Evolutionary conservation across 2,888 invertebrate genomes (phyloP).

Genomic region (Anodontia alba): DNA sequence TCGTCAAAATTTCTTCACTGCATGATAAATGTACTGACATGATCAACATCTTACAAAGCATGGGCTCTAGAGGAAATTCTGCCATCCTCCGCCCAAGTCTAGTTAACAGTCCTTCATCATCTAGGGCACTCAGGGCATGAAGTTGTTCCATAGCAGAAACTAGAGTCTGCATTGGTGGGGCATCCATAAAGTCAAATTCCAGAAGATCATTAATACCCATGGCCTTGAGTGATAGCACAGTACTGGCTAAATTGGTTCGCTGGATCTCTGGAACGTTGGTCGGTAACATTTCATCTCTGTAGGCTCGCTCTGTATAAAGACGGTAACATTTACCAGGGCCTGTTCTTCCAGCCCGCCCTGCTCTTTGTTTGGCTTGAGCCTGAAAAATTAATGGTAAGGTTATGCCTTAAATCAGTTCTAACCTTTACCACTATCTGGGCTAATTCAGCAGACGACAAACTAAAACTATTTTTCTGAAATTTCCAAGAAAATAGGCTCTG

Average conservation of each 20-base stretch:
- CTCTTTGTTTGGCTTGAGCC: slow-evolving; percentile 99
- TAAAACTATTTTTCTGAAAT: too few relatives aligned
- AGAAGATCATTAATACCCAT: slow-evolving; percentile 99
- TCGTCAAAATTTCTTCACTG: slow-evolving; percentile 98
- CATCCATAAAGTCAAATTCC: slow-evolving; percentile 99
- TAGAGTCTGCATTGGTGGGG: slow-evolving; percentile 98
- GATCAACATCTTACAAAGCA: slow-evolving; percentile 98
- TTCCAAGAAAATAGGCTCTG: too few relatives aligned
- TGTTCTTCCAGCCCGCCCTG: slow-evolving; percentile 98
- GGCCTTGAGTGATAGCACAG: slow-evolving; percentile 97
- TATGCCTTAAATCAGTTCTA: too few relatives aligned
- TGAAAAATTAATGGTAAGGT: slow-evolving; percentile 65
- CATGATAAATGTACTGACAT: slow-evolving; percentile 99
- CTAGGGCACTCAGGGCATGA: slow-evolving; percentile 98
- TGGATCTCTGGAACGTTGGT: slow-evolving; percentile 97
- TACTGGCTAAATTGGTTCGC: slow-evolving; percentile 98
- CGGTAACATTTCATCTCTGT: slow-evolving; percentile 97
- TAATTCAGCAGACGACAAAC: too few relatives aligned
- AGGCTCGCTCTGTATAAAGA: slow-evolving; percentile 98
- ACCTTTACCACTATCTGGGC: too few relatives aligned
- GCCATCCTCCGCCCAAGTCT: slow-evolving; percentile 94
- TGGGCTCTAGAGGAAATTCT: slow-evolving; percentile 99
- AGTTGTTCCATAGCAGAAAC: slow-evolving; percentile 99
- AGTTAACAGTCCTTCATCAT: slow-evolving; percentile 89
- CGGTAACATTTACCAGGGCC: slow-evolving; percentile 99